Base-by-base conservation (phyloP, 1,140 invertebrate species). In the Drosophila ogumai region DNA sequence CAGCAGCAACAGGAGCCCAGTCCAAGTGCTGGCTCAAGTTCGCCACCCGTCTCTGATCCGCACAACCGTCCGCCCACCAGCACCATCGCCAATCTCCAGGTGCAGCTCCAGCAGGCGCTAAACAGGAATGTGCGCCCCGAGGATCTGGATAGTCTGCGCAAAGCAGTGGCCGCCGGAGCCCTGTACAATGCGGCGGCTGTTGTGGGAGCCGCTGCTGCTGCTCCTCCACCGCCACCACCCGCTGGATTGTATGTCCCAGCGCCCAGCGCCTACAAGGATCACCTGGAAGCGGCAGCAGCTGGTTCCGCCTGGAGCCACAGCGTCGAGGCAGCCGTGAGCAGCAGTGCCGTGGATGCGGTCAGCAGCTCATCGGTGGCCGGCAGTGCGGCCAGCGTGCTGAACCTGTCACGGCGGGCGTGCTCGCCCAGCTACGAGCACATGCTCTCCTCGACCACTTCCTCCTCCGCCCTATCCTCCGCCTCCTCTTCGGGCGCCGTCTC, bases 401-500 rank as follows among this genome's bases (percentile, higher is more conserved):
- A 96, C 90, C 91, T 96, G 10, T 94, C 94, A 15, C 92, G 94
- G 28, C 93, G 95, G 2, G 85, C 88, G n/a, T 91, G 88, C 15
- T 91, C 91, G 0, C 91, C 91, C 38, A 79, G 79, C 38, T 92
- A 92, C 40, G 91, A 92, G 65, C 81, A 91, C 52, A 82, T 90
- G 69, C 68, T 92, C 15, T 90, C 88, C 36, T 91, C 90, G 40
- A 88, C 86, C 19, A 90, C 90, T 28, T 74, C 82, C 12, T 79
- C 75, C n/a, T 75, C 44, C 49, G 52, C 43, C 36, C 32, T 75
- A 8, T 76, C 71, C 40, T 74, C 74, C 2, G 79, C 81, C n/a
- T 72, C 74, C 15, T 90, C 95, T 36, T 96, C 95, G 52, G 95
- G 96, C 1, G 96, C 96, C 74, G 96, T 96, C 79, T 94, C 94